These are phyloP conservation scores for Mormyrus lacerda DNA, from an alignment of 2,113 vertebrate species.

Conservation along the genomic window DNA sequence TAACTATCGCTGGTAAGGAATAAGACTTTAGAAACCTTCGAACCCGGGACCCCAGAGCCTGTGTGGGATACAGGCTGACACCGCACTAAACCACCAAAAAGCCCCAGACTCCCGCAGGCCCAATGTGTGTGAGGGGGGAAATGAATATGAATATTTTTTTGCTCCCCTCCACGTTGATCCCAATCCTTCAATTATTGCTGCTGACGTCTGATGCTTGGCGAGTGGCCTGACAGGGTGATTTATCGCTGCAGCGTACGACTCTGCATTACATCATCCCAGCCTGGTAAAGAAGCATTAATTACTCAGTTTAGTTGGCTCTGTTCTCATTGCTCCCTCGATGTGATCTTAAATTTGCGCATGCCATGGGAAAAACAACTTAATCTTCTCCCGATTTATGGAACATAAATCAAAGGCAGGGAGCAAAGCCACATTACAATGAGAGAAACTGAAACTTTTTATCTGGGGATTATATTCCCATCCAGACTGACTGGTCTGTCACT, in stretches of 20 bases:
- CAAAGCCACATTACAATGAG: not conserved
- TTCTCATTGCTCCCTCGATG: not conserved
- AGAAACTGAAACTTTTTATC: not conserved
- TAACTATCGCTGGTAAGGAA: constrained; percentile 57
- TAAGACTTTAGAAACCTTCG: constrained; percentile 52
- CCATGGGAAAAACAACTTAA: not conserved
- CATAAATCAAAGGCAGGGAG: not conserved
- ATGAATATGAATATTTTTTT: not conserved
- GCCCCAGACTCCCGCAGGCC: not conserved
- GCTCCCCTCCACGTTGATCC: not conserved
- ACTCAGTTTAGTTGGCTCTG: not conserved
- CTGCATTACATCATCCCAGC: not conserved
- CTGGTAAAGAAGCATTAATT: constrained; percentile 8
- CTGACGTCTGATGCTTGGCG: constrained; percentile 2
- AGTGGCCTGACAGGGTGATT: not conserved
- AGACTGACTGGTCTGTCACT: not conserved
- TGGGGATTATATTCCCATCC: not conserved
- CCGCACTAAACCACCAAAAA: not conserved
- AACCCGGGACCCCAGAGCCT: constrained; percentile 40
- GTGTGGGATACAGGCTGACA: constrained; percentile 1
- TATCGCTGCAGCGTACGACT: not conserved
- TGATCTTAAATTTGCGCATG: not conserved
- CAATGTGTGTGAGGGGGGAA: not conserved
- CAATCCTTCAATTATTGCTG: constrained; percentile 9
- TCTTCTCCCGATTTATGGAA: not conserved